Percentiles rank a stretch among this genome's conserved stretches.
Conservation (phyloP, 2,888 invertebrate species). For the Omphaloscelis lunosa region DNA sequence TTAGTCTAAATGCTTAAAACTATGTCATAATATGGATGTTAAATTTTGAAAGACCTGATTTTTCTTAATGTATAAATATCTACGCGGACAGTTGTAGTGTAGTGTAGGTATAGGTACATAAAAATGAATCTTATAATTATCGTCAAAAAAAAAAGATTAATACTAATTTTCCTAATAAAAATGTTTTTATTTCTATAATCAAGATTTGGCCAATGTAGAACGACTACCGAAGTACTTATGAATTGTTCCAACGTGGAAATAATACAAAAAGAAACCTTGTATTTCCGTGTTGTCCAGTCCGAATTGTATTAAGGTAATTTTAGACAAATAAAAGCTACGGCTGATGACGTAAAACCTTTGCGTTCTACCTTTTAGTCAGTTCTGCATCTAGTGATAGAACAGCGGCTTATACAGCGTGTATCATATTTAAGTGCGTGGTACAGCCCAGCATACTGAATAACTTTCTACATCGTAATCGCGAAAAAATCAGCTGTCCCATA, state of each 20-base stretch:
- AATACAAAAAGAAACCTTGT: not conserved
- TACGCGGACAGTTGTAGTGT: not conserved
- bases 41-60: not conserved
- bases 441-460: not conserved
- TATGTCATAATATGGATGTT: not conserved
- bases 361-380: not conserved
- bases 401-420: not conserved
- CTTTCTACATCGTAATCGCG: not conserved
- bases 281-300: not conserved
- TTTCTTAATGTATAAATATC: not conserved
- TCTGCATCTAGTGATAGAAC: not conserved
- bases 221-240: not conserved
- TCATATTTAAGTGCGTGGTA: not conserved
- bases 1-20: not conserved
- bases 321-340: not conserved
- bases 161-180: not conserved
- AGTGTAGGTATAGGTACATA: too few relatives aligned
- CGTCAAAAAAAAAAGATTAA: not conserved
- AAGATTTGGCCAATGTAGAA: not conserved
- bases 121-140: not conserved
- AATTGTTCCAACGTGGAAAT: conserved; percentile 1
- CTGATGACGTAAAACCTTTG: not conserved
- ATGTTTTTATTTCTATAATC: not conserved
- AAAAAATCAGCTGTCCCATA: not conserved
- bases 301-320: not conserved